Evolutionary conservation across 2,888 invertebrate species (phyloP), one percentile per base, ranked within the genome.

Genomic region (Mongoloraphidia duomilia): DNA sequence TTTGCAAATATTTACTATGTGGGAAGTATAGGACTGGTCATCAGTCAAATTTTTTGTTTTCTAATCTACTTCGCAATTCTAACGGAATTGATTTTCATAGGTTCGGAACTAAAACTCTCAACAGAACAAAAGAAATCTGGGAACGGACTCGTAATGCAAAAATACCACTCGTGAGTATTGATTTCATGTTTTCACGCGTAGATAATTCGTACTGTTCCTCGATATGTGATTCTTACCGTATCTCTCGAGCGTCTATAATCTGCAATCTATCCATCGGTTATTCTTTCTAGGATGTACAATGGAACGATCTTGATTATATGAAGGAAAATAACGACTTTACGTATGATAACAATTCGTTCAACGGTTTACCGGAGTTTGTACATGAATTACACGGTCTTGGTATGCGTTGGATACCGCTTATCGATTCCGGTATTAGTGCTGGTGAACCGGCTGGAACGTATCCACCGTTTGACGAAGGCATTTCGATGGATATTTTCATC

Each of bases 221-320:
- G 37, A 36, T 36, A 36, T 47, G 13, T 47, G 26, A 13, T 44
- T 14, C 6, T n/a, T n/a, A n/a, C n/a, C n/a, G n/a, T n/a, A n/a
- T n/a, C n/a, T n/a, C n/a, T n/a, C n/a, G n/a, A n/a, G n/a, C n/a
- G n/a, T n/a, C n/a, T n/a, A n/a, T n/a, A n/a, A n/a, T n/a, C n/a
- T n/a, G n/a, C n/a, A n/a, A n/a, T n/a, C n/a, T n/a, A n/a, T n/a
- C n/a, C n/a, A n/a, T 26, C 26, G 6, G 26, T 11, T 42, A 41
- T 49, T 49, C 53, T 46, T 59, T 63, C 1, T 59, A 81, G 83
- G 85, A 85, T 58, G 80, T 80, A 1, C 85, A 87, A 61, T 89
- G 87, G 84, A 86, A 85, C 59, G 90, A 90, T 64, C 74, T 90
- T 52, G 89, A 90, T 66, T 88, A 87, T 61, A 90, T 90, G 89